Evolutionary conservation across 2,797 vertebrate species (phyloP).

Genomic region (Molossus molossus): DNA sequence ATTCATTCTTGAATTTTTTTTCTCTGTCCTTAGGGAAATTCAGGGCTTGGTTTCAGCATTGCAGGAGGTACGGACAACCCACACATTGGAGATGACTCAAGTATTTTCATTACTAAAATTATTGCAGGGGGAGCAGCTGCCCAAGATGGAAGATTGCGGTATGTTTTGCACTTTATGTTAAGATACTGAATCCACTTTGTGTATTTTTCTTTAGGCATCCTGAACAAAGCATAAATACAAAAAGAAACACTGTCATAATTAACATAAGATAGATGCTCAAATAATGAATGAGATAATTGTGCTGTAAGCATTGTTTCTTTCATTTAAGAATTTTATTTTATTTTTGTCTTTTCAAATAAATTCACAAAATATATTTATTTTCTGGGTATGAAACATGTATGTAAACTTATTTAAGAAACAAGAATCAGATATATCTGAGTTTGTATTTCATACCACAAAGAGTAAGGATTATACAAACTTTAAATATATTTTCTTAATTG

Average conservation of each 20-base stretch:
- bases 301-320: conserved; percentile 62
- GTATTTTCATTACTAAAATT: conserved; percentile 99
- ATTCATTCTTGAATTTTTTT: background rate
- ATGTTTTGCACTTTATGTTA: conserved; percentile 82
- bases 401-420: conserved; percentile 29
- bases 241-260: conserved; percentile 3
- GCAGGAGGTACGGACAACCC: conserved; percentile 98
- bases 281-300: conserved; percentile 46
- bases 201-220: conserved; percentile 65
- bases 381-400: background rate
- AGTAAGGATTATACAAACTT: conserved; percentile 42
- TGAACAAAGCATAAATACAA: conserved; percentile 4
- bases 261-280: background rate
- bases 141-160: conserved; percentile 97
- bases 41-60: conserved; percentile 98
- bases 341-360: conserved; percentile 44
- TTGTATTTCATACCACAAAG: conserved; percentile 51
- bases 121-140: conserved; percentile 97
- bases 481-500: conserved; percentile 67
- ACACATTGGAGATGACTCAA: conserved; percentile 98
- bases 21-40: conserved; percentile 93
- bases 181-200: conserved; percentile 13
- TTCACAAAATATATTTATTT: conserved; percentile 33
- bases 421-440: background rate
- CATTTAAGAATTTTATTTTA: conserved; percentile 62